Evolutionary conservation across 2,888 invertebrate genomes (phyloP).

Genomic region (Bruchidius siliquastri): DNA sequence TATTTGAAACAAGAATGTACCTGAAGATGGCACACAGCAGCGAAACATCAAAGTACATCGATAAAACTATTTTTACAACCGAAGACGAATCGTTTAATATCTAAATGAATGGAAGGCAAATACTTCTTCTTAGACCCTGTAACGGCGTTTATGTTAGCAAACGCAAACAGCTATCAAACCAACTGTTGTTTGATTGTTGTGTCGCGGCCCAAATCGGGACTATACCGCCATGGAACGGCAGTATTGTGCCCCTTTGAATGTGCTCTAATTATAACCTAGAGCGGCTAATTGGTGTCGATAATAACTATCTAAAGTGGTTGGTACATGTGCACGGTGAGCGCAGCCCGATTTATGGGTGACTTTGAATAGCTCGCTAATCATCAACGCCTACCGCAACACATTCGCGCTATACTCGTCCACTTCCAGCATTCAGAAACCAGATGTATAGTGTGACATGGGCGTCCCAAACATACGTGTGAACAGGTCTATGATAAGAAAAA

Average conservation of each 20-base stretch:
- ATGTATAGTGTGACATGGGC: background rate
- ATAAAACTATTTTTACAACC: no score
- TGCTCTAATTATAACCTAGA: background rate
- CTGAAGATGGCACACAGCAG: no score
- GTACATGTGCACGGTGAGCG: background rate
- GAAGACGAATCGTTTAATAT: no score
- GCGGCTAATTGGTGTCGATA: background rate
- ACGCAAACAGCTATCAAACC: background rate
- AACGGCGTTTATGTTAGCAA: background rate
- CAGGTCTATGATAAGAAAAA: no score
- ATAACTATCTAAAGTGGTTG: background rate
- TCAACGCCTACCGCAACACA: background rate
- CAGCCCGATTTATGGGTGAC: background rate
- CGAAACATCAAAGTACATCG: no score
- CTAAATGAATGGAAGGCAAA: background rate
- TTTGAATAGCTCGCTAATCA: background rate
- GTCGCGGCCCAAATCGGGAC: background rate
- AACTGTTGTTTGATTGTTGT: background rate
- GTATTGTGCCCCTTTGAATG: background rate
- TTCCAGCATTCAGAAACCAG: background rate
- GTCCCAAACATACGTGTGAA: no score
- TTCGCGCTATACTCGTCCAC: background rate
- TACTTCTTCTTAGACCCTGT: background rate
- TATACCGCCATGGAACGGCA: background rate
- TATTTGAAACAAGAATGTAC: no score